phyloP scores from a whole-genome alignment of 2,888 invertebrate species.

The Drosophila atripex region DNA sequence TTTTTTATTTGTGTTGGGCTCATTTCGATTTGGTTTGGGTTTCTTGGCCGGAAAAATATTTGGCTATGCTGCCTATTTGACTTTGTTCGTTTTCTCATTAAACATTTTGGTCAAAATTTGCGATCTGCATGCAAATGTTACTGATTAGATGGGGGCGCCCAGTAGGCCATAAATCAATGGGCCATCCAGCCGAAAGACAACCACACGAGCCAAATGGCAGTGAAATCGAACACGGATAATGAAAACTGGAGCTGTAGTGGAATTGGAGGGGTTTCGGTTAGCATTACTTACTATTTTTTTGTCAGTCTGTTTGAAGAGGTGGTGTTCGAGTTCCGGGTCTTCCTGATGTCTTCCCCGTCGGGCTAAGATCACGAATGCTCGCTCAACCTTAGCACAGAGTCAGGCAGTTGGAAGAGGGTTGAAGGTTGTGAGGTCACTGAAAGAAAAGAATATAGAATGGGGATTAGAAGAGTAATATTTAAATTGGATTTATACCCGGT shows the following conservation, averaged over 20 bases:
- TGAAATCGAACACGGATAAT: slow-evolving; percentile 3
- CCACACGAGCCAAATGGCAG: slow-evolving; percentile 29
- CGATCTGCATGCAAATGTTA: slow-evolving; percentile 70
- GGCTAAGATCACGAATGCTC: slow-evolving; percentile 30
- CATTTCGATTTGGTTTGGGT: slow-evolving; percentile 22
- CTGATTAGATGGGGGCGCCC: slow-evolving; percentile 63
- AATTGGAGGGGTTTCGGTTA: background rate
- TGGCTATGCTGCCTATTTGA: slow-evolving; percentile 61
- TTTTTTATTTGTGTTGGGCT: slow-evolving; percentile 21
- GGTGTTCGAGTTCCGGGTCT: slow-evolving; percentile 2
- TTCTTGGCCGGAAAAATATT: slow-evolving; percentile 66
- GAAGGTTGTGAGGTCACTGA: slow-evolving; percentile 23
- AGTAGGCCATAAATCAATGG: slow-evolving; percentile 39
- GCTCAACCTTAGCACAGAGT: slow-evolving; percentile 39
- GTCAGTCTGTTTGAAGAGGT: background rate
- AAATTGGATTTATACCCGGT: too few species aligned
- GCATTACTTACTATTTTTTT: background rate
- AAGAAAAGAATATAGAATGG: background rate
- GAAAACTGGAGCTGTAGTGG: slow-evolving; percentile 12
- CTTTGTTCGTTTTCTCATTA: slow-evolving; percentile 51
- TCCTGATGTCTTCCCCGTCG: slow-evolving; percentile 13
- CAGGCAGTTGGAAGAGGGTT: slow-evolving; percentile 24
- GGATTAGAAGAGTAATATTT: background rate
- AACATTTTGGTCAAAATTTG: slow-evolving; percentile 66
- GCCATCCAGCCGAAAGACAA: slow-evolving; percentile 2